These are phyloP conservation scores for Ammospiza maritima DNA, from an alignment of 2,797 vertebrate species.

Conservation along the genomic window DNA sequence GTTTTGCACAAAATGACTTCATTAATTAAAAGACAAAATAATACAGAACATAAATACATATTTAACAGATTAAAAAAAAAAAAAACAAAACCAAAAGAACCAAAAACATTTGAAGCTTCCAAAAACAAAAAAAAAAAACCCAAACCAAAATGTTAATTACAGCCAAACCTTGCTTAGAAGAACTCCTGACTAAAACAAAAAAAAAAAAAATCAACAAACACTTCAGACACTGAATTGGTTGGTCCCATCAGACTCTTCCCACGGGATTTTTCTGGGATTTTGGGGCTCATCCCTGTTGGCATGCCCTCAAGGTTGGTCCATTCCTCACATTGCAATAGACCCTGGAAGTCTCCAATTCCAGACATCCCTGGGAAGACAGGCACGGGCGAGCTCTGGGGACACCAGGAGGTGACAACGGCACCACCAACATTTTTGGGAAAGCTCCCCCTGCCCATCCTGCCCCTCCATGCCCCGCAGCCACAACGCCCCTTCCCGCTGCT, in stretches of 20 bases:
- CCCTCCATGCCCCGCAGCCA: background rate
- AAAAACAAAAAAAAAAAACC: background rate
- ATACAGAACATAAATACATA: conserved; percentile 84
- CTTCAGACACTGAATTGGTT: conserved; percentile 40
- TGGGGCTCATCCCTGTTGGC: conserved; percentile 55
- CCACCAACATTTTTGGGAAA: background rate
- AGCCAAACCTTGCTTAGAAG: conserved; percentile 75
- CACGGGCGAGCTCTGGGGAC: background rate
- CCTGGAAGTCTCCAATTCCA: background rate
- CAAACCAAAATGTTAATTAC: conserved; percentile 70
- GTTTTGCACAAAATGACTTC: conserved; percentile 74
- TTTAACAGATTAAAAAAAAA: conserved; percentile 73
- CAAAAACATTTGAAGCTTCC: conserved; percentile 65
- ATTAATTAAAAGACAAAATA: conserved; percentile 81
- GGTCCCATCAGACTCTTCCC: conserved; percentile 62
- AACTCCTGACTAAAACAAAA: conserved; percentile 43
- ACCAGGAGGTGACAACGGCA: background rate
- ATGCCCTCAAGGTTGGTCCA: conserved; percentile 56
- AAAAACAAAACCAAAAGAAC: conserved; percentile 30
- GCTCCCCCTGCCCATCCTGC: background rate
- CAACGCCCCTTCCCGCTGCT: background rate
- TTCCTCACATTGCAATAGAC: conserved; percentile 41
- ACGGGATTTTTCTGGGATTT: conserved; percentile 2
- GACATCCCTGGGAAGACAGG: fast-evolving
- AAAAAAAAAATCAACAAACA: background rate